phyloP scores from a whole-genome alignment of 2,888 invertebrate species.

The Graphium colonna region DNA sequence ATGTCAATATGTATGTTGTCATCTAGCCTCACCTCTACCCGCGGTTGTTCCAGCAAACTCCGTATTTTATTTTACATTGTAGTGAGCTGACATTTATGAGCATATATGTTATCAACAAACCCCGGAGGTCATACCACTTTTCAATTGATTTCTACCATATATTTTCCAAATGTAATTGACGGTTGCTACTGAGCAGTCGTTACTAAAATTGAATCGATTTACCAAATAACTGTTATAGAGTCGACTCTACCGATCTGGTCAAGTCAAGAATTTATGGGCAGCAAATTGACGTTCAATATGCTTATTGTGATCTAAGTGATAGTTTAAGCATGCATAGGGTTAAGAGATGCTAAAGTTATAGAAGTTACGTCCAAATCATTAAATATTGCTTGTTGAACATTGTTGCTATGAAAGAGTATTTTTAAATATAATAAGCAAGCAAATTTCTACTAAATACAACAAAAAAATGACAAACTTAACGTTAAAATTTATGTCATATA shows the following conservation, averaged over 20 bases:
- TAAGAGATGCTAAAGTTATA: not conserved
- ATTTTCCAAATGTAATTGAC: conserved; percentile 1
- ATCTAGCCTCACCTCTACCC: not conserved
- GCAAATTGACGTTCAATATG: not conserved
- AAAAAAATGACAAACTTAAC: too few species aligned
- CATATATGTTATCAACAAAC: conserved; percentile 2
- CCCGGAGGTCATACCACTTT: conserved; percentile 11
- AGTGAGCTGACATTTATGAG: not conserved
- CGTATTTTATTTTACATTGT: conserved; percentile 17
- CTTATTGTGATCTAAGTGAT: not conserved
- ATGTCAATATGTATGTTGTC: not conserved
- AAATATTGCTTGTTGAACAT: not conserved
- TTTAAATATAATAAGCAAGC: too few species aligned
- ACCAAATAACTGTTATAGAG: not conserved
- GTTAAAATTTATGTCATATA: too few species aligned
- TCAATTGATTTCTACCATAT: not conserved
- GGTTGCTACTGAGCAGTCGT: not conserved
- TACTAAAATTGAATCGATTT: conserved; percentile 11
- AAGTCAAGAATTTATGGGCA: not conserved
- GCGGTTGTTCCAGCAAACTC: not conserved
- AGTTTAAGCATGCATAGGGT: not conserved
- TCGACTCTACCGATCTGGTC: not conserved
- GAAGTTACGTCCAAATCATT: not conserved
- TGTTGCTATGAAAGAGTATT: too few species aligned
- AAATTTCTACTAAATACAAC: too few species aligned